Evolutionary conservation across 2,888 invertebrate species (phyloP), one percentile per base, ranked within the genome.

Genomic region (Teleogryllus oceanicus): DNA sequence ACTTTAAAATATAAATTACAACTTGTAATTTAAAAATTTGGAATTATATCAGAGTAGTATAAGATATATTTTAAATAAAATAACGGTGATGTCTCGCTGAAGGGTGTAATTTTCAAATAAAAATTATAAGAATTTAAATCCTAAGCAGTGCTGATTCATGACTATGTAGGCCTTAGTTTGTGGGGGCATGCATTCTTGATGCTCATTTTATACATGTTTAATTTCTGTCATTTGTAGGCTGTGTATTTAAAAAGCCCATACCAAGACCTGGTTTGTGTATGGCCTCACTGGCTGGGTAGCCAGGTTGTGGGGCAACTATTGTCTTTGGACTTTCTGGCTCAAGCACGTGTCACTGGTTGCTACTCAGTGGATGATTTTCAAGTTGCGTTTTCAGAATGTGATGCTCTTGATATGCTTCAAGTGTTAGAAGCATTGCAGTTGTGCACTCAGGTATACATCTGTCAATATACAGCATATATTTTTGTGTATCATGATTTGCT

Each of bases 291-390:
- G 93, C 87, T 94, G 79, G 92, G 93, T 85, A 87, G 88, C 49
- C 90, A 91, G 83, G 88, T 94, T 24, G 87, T 94, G 78, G 93
- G 93, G 2, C 90, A 91, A 85, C 88, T 94, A 77, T 87, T 94
- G 79, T 91, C 89, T 80, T 87, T 87, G 76, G 90, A 90, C 79
- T 90, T 90, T 83, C 84, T 89, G 80, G 85, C 86, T 37, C 86
- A 87, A 79, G 89, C 90, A 51, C 88, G 91, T 62, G 89, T 90
- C 12, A 91, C 92, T 20, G 94, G 94, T 2, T 92, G 92, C 83
- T 94, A 93, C 85, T 91, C 92, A 2, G 87, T 90, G 16, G 93
- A 93, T 83, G 93, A 94, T 86, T 92, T 94, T 85, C 93, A 93
- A 86, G 89, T 92, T 75, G 89, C 92, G 84, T 92, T 90, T 85